These are phyloP conservation scores for Rhinolophus ferrumequinum DNA, from an alignment of 2,113 vertebrate species.

Conservation along the genomic window DNA sequence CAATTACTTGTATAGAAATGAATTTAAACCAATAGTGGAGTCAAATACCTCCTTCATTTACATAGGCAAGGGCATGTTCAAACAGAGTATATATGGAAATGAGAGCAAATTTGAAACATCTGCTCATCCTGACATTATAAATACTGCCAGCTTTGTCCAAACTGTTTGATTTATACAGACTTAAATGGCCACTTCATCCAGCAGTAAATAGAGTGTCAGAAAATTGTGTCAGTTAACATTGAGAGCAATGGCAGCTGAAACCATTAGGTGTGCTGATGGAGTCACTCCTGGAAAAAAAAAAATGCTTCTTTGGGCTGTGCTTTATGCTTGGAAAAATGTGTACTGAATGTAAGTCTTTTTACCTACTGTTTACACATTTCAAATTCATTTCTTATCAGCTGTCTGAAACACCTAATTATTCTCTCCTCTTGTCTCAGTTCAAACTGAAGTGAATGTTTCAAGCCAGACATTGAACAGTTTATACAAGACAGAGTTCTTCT, in stretches of 20 bases:
- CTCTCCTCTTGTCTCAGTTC: slow-evolving; percentile 38
- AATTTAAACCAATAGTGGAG: slow-evolving; percentile 85
- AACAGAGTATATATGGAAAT: slow-evolving; percentile 95
- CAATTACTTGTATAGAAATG: slow-evolving; percentile 81
- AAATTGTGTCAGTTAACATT: slow-evolving; percentile 84
- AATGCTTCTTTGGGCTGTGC: slow-evolving; percentile 27
- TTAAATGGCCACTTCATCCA: slow-evolving; percentile 88
- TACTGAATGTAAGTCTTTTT: slow-evolving; percentile 59
- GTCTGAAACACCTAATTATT: slow-evolving; percentile 73
- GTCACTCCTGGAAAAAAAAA: background rate
- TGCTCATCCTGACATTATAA: slow-evolving; percentile 90
- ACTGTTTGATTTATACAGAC: slow-evolving; percentile 87
- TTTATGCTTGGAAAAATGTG: slow-evolving; percentile 48
- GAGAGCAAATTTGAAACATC: slow-evolving; percentile 93
- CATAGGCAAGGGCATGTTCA: slow-evolving; percentile 87
- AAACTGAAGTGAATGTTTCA: slow-evolving; percentile 61
- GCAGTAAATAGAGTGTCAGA: slow-evolving; percentile 84
- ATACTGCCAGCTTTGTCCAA: slow-evolving; percentile 86
- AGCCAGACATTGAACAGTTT: slow-evolving; percentile 40
- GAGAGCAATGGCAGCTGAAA: slow-evolving; percentile 62
- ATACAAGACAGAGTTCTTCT: background rate
- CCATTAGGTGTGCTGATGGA: slow-evolving; percentile 51
- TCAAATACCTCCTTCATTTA: slow-evolving; percentile 88
- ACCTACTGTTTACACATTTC: slow-evolving; percentile 72
- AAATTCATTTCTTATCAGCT: slow-evolving; percentile 71